Evolutionary conservation across 2,113 vertebrate genomes (phyloP).

Genomic region (Herpetotheres cachinnans): DNA sequence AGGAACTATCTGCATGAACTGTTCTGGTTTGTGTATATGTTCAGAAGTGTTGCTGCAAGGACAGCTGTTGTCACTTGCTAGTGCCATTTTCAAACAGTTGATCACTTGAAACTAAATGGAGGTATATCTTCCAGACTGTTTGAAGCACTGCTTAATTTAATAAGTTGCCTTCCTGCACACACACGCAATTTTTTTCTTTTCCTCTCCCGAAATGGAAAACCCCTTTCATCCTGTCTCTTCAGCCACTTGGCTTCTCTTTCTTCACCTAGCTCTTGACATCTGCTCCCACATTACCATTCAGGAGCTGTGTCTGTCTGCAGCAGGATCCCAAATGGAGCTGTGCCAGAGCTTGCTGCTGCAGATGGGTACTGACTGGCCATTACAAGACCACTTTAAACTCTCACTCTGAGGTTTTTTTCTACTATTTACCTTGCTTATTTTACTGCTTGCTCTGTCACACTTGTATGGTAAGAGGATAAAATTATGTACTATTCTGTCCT

Average conservation of each 20-base stretch:
- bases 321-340: background rate
- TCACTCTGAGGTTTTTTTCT: background rate
- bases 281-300: rapidly evolving
- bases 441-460: background rate
- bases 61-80: background rate
- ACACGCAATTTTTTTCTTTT: background rate
- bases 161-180: background rate
- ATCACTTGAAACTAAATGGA: background rate
- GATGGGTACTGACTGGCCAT: rapidly evolving
- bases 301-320: background rate
- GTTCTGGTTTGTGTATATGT: background rate
- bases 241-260: background rate
- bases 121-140: background rate
- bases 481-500: background rate
- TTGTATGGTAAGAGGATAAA: background rate
- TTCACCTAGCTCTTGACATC: background rate
- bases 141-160: background rate
- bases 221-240: background rate
- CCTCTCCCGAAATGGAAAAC: background rate
- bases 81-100: background rate
- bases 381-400: background rate
- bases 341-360: background rate
- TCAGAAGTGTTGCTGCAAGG: background rate
- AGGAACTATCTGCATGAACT: background rate
- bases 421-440: background rate